These are phyloP conservation scores for Esox lucius DNA, from an alignment of 2,797 vertebrate species.

Conservation along the genomic window DNA sequence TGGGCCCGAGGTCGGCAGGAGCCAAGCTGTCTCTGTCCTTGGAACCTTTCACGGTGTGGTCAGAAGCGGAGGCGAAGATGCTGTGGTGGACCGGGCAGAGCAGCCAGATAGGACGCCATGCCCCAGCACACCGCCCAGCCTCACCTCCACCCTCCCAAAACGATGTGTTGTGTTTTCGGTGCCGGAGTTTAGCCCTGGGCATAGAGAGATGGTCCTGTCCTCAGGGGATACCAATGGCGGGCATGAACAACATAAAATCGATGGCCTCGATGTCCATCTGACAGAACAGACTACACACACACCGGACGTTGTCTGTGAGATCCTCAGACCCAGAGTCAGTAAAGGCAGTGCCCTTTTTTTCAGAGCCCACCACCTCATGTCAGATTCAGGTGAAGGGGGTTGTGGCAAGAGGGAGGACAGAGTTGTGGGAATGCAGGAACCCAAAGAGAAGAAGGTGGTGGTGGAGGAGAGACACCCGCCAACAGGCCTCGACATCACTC, in stretches of 20 bases:
- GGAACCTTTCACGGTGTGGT: not conserved
- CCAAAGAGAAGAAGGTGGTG: not conserved
- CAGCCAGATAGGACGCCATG: not conserved
- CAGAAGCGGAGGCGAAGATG: not conserved
- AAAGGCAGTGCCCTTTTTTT: not conserved
- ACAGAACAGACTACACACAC: not conserved
- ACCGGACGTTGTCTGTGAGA: conserved; percentile 9
- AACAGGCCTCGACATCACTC: not conserved
- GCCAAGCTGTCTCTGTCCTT: not conserved
- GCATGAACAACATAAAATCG: conserved; percentile 13
- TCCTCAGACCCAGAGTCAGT: not conserved
- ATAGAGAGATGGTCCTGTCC: not conserved
- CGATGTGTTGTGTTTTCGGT: not conserved
- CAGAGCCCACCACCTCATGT: conserved; percentile 3
- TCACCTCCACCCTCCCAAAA: not conserved
- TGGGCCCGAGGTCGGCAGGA: not conserved
- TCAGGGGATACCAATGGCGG: conserved; percentile 5
- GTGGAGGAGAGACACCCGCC: not conserved
- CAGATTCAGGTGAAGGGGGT: not conserved
- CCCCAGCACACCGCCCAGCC: not conserved
- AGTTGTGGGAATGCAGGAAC: not conserved
- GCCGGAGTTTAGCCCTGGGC: conserved; percentile 9
- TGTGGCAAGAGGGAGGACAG: not conserved
- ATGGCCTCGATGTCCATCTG: not conserved
- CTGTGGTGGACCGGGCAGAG: not conserved